Conservation (phyloP, 2,888 invertebrate genomes). For the Himalopsyche kuldschensis region DNA sequence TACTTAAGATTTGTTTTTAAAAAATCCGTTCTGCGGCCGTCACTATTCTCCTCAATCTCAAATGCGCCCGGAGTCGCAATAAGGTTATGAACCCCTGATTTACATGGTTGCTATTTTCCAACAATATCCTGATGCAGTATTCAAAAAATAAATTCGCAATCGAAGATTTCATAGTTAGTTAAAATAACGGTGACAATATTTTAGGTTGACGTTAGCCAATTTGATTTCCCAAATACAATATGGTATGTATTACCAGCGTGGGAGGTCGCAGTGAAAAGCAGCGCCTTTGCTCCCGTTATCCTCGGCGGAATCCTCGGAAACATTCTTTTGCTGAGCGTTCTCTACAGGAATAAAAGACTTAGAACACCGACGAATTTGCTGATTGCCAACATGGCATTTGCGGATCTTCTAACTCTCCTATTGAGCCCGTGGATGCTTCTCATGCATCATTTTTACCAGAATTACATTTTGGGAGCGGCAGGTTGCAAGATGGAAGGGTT, state of each 20-base stretch:
- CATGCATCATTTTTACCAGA: constrained; percentile 75
- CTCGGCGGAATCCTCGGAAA: constrained; percentile 70
- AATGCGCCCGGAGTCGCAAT: no score
- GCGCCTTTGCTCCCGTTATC: constrained; percentile 63
- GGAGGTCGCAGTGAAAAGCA: constrained; percentile 65
- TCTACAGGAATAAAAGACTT: constrained; percentile 64
- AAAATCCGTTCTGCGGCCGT: no score
- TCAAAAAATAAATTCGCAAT: no score
- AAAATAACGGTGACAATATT: background rate
- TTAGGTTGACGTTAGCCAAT: constrained; percentile 17
- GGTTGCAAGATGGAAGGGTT: constrained; percentile 80
- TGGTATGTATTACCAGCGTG: constrained; percentile 64
- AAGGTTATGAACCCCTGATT: no score
- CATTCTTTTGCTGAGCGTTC: constrained; percentile 64
- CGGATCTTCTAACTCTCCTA: constrained; percentile 67
- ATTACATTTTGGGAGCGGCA: constrained; percentile 70
- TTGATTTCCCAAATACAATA: constrained; percentile 63
- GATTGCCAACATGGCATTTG: constrained; percentile 73
- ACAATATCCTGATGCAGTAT: no score
- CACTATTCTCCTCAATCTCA: no score
- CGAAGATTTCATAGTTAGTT: no score
- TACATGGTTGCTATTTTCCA: no score
- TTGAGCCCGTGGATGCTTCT: constrained; percentile 78
- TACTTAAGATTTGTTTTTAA: no score
- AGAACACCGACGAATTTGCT: constrained; percentile 72